Base-by-base conservation (phyloP, 2,113 vertebrate species). In the Rhombomys opimus region DNA sequence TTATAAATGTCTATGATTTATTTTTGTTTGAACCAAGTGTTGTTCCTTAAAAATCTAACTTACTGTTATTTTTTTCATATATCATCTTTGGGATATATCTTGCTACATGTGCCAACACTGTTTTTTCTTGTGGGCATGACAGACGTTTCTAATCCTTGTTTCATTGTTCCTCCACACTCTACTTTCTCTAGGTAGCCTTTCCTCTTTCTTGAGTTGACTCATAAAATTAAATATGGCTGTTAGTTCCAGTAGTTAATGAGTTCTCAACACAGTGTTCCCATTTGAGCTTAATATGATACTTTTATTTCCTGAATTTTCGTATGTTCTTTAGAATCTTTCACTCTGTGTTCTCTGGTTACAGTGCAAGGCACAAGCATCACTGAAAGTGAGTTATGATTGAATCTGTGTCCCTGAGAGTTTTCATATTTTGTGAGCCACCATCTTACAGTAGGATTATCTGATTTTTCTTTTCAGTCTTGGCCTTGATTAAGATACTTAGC, bases 401-500 rank as follows among this genome's bases (percentile, higher is more conserved):
- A 4, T 94, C 46, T 41, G 41, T 80, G 65, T 50, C 65, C 32
- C 46, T 89, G 85, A 86, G 54, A 90, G 27, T 27, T 73, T 80
- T 59, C 6, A 76, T 13, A 57, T 75, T 75, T 75, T 93, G 65
- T 52, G 89, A 68, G 72, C 54, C 12, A 63, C 59, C 27, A 77
- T 78, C 77, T 41, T 38, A 61, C 68, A 84, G 27, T 57, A 46
- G 70, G 67, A 88, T 75, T 93, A 93, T 50, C 50, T 61, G 41
- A 75, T 87, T 50, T 94, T 22, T 94, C 3, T 93, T 87, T 52
- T 78, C 92, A 93, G 81, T 84, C 46, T 95, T 92, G 68, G 15
- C 87, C 87, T 88, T 95, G 57, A 63, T 80, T 94, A 85, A 80
- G 35, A 41, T 88, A 68, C 95, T 96, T 94, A 70, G 20, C 78